Conservation (phyloP, 2,888 invertebrate species). For the Agriotes lineatus region DNA sequence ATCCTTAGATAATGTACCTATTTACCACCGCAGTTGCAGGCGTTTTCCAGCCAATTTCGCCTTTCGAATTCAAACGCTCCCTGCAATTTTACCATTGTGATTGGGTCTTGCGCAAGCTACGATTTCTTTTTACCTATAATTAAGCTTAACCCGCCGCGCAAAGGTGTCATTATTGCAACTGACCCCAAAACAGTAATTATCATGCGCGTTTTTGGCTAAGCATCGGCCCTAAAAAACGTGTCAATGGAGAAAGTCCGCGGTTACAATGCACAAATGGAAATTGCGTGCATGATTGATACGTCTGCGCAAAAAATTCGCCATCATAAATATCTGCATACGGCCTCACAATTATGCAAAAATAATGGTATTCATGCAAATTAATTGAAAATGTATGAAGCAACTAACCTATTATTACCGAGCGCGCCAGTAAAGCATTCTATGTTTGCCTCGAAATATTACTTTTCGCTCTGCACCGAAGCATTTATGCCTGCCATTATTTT, state of each 20-base stretch:
- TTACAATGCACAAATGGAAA: constrained; percentile 4
- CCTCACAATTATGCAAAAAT: constrained; percentile 32
- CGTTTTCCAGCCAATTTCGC: background rate
- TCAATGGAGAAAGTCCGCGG: constrained; percentile 23
- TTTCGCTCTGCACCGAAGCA: background rate
- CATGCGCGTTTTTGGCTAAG: constrained; percentile 14
- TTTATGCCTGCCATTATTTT: constrained; percentile 5
- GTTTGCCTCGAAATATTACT: constrained; percentile 10
- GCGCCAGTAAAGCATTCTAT: constrained; percentile 12
- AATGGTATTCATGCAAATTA: constrained; percentile 33
- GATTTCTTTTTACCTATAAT: constrained; percentile 12
- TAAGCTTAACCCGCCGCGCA: constrained; percentile 8
- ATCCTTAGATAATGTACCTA: background rate
- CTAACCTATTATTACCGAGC: constrained; percentile 16
- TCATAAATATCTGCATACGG: constrained; percentile 23
- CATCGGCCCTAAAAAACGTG: constrained; percentile 15
- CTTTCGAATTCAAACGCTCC: background rate
- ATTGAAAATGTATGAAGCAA: constrained; percentile 25
- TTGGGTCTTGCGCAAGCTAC: constrained; percentile 10
- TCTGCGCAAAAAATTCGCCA: constrained; percentile 26
- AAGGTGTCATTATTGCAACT: constrained; percentile 12
- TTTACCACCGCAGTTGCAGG: background rate
- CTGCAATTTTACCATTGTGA: background rate
- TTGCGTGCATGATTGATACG: constrained; percentile 22
- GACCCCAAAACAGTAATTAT: constrained; percentile 21